Percentiles rank a stretch among this genome's conserved stretches.
Conservation (phyloP, 37 sponge, comb jelly and placozoan species). For the Tethya wilhelma region DNA sequence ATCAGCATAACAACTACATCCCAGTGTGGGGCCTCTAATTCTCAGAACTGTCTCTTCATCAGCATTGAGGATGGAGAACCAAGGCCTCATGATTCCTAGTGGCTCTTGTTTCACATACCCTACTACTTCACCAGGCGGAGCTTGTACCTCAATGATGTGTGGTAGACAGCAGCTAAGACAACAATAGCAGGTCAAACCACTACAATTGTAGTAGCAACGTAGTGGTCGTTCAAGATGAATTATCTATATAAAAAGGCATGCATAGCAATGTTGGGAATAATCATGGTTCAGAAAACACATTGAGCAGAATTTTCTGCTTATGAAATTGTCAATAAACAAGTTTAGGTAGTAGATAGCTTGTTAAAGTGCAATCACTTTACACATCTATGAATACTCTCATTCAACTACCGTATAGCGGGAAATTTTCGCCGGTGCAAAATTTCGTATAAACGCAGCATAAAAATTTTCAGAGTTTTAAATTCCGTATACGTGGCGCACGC, state of each 20-base stretch:
- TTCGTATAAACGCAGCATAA: too few species aligned
- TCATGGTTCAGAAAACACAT: too few species aligned
- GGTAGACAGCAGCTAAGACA: conserved; percentile 88
- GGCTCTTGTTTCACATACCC: conserved; percentile 88
- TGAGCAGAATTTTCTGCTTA: too few species aligned
- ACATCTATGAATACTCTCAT: too few species aligned
- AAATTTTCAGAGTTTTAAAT: too few species aligned
- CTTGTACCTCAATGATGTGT: conserved; percentile 83
- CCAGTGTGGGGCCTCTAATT: conserved; percentile 76
- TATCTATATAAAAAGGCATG: conserved; percentile 50
- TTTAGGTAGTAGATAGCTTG: too few species aligned
- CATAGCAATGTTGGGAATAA: too few species aligned
- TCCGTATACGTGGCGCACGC: too few species aligned
- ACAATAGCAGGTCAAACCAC: conserved; percentile 67
- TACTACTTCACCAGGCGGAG: conserved; percentile 83
- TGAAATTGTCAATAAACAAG: too few species aligned
- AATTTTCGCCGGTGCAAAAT: too few species aligned
- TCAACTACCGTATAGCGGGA: too few species aligned
- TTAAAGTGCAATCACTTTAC: too few species aligned
- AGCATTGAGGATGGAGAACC: conserved; percentile 76
- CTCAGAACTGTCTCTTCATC: conserved; percentile 70
- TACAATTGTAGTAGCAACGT: conserved; percentile 68
- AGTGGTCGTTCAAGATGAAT: conserved; percentile 87
- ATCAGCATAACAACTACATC: conserved; percentile 72
- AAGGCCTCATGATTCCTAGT: conserved; percentile 56